Evolutionary conservation across 2,113 vertebrate genomes (phyloP).

Genomic region (Podocnemis expansa): DNA sequence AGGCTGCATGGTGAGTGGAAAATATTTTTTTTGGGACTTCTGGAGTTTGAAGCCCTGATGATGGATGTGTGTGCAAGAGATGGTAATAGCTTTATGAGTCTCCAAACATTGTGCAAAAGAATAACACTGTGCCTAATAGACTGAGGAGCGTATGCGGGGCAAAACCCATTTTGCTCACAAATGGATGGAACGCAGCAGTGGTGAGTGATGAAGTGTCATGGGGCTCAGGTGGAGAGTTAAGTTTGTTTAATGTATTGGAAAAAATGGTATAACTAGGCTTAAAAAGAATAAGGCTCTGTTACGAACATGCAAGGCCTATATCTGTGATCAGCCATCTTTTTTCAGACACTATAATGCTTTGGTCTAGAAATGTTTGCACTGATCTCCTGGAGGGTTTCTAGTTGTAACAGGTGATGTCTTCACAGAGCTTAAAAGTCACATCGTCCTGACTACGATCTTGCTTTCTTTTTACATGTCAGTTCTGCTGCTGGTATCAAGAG

Average conservation of each 20-base stretch:
- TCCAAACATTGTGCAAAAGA: constrained; percentile 40
- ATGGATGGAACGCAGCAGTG: not conserved
- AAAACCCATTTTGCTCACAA: not conserved
- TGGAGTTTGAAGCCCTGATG: constrained; percentile 51
- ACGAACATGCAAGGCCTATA: not conserved
- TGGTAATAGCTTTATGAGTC: constrained; percentile 66
- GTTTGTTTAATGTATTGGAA: not conserved
- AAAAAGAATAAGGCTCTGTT: not conserved
- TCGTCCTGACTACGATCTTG: not conserved
- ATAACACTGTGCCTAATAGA: constrained; percentile 28
- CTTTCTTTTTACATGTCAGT: not conserved
- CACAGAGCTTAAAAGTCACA: not conserved
- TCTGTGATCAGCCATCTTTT: too few species aligned
- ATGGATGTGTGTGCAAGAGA: constrained; percentile 57
- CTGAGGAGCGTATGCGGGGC: constrained; percentile 36
- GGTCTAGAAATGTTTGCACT: not conserved
- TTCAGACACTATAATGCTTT: too few species aligned
- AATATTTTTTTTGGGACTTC: constrained; percentile 33
- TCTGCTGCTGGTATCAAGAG: not conserved
- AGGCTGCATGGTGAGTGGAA: constrained; percentile 66
- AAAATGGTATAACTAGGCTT: rapidly evolving
- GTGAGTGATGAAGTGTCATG: constrained; percentile 20
- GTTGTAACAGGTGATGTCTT: not conserved
- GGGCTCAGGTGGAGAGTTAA: not conserved
- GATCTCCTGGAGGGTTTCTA: not conserved